Percentiles rank a stretch among this genome's conserved stretches.
phyloP scores from a whole-genome alignment of 2,888 invertebrate genomes.

The Ditula angustiorana region DNA sequence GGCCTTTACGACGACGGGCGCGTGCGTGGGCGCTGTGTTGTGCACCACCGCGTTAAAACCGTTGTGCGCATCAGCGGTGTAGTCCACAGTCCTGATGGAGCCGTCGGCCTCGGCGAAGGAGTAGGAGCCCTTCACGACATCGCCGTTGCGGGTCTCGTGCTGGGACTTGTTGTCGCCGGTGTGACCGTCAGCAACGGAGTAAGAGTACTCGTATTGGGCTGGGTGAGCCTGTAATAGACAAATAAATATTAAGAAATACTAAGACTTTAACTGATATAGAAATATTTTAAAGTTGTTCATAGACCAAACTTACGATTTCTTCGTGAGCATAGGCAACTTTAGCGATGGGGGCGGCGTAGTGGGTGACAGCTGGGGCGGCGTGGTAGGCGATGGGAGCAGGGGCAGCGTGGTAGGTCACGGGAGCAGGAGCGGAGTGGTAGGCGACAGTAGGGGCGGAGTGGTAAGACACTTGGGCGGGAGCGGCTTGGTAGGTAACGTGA shows the following conservation, averaged over 20 bases:
- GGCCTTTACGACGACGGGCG: conserved; percentile 45
- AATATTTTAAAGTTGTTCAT: not conserved
- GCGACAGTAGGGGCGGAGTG: conserved; percentile 25
- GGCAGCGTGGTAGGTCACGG: conserved; percentile 14
- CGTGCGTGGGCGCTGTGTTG: conserved; percentile 41
- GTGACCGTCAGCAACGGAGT: conserved; percentile 66
- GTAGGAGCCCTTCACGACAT: conserved; percentile 61
- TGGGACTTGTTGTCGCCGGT: conserved; percentile 66
- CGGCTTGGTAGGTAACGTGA: conserved; percentile 38
- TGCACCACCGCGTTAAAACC: conserved; percentile 44
- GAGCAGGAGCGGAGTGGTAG: conserved; percentile 33
- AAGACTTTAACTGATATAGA: not conserved
- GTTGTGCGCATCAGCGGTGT: conserved; percentile 61
- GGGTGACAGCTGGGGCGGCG: conserved; percentile 45
- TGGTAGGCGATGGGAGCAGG: conserved; percentile 38
- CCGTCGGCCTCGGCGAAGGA: conserved; percentile 62
- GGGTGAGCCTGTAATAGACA: conserved; percentile 42
- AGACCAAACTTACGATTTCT: conserved; percentile 30
- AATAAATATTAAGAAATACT: not conserved
- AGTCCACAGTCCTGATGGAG: conserved; percentile 60
- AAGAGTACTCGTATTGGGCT: conserved; percentile 54
- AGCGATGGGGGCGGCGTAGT: conserved; percentile 49
- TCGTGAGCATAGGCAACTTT: conserved; percentile 39
- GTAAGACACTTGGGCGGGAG: conserved; percentile 27
- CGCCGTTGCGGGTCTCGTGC: conserved; percentile 61